Percentiles rank a stretch among this genome's conserved stretches.
These are phyloP conservation scores for Chloebia gouldiae DNA, from an alignment of 2,113 vertebrate species.

Conservation along the genomic window DNA sequence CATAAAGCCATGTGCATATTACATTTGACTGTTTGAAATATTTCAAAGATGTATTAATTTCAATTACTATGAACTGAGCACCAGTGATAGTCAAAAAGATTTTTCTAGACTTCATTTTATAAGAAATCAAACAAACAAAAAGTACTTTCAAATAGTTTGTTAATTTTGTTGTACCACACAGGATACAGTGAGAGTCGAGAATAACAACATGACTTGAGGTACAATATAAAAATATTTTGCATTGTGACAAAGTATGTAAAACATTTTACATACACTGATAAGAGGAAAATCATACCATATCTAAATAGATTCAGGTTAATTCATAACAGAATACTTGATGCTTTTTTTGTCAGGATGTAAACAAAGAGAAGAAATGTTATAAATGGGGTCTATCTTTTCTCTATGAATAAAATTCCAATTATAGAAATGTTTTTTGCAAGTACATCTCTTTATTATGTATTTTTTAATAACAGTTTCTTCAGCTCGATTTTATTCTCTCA, in stretches of 20 bases:
- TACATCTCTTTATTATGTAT: neutral
- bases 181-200: fast-evolving
- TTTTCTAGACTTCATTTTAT: neutral
- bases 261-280: neutral
- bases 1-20: neutral
- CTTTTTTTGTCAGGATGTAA: neutral
- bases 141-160: neutral
- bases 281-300: neutral
- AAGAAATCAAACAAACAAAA: neutral
- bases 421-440: neutral
- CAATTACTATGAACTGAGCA: neutral
- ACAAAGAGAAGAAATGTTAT: neutral
- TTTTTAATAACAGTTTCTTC: neutral
- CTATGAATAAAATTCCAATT: neutral
- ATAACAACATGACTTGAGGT: neutral
- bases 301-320: neutral
- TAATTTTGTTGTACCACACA: neutral
- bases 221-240: neutral
- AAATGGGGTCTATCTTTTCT: neutral
- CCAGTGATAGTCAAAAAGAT: neutral
- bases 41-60: neutral
- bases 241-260: neutral
- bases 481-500: neutral
- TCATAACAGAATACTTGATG: neutral
- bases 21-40: neutral